Evolutionary conservation across 2,888 invertebrate species (phyloP).

Genomic region (Tipula confusa): DNA sequence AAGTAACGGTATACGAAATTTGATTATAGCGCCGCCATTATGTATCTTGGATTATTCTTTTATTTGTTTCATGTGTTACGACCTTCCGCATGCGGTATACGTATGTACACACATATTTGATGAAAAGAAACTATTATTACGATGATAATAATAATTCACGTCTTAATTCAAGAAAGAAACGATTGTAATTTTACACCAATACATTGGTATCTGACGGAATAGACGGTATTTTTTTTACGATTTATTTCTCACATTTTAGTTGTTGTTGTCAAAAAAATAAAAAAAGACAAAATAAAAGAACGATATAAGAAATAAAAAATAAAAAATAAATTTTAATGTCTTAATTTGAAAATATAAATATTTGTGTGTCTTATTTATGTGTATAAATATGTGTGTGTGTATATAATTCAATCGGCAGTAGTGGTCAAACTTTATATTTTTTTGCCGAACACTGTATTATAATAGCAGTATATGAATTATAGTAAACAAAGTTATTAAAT

Average conservation of each 20-base stretch:
- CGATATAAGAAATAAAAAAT: background rate
- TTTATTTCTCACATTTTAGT: constrained; percentile 7
- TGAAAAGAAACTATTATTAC: background rate
- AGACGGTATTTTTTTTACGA: constrained; percentile 13
- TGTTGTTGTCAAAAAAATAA: background rate
- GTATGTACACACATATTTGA: background rate
- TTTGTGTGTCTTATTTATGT: background rate
- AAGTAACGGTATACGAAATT: background rate
- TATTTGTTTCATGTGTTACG: background rate
- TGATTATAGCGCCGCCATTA: background rate
- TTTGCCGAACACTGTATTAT: background rate
- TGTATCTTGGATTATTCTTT: background rate
- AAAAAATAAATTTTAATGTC: background rate
- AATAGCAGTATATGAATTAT: background rate
- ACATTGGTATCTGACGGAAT: background rate
- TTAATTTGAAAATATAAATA: background rate
- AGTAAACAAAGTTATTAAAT: background rate
- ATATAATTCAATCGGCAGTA: background rate
- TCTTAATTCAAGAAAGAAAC: background rate
- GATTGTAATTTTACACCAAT: constrained; percentile 6
- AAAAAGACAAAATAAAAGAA: background rate
- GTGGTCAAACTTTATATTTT: background rate
- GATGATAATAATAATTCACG: background rate
- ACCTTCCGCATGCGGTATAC: constrained; percentile 6
- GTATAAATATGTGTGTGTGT: background rate